Conservation (phyloP, 2,888 invertebrate genomes). For the Lasioglossum vierecki region DNA sequence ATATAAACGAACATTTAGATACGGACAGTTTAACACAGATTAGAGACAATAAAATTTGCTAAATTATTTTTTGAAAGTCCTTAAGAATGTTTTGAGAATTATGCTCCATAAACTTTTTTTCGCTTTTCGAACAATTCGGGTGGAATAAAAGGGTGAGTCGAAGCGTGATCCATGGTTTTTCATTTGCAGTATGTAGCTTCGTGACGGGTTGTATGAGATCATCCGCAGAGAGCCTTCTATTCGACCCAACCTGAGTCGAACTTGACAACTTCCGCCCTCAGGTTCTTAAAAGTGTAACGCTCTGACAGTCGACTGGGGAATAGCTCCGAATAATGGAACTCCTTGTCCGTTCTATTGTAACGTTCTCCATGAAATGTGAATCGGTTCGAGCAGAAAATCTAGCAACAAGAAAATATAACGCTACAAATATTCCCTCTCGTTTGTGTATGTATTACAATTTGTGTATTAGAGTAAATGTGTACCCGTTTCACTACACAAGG, state of each 20-base stretch:
- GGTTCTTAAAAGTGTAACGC: conserved; percentile 40
- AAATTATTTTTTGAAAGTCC: not conserved
- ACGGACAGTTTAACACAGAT: not conserved
- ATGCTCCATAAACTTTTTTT: too few relatives aligned
- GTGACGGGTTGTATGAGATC: conserved; percentile 37
- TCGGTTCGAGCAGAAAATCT: not conserved
- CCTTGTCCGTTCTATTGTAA: conserved; percentile 27
- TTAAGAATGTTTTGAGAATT: too few relatives aligned
- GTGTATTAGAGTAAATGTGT: too few relatives aligned
- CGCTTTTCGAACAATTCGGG: not conserved
- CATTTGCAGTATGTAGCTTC: not conserved
- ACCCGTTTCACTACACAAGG: too few relatives aligned
- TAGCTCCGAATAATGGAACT: conserved; percentile 32
- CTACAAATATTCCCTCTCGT: not conserved
- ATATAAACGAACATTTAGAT: not conserved
- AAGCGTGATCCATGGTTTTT: not conserved
- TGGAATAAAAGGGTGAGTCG: not conserved
- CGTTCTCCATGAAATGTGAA: not conserved
- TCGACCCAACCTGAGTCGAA: conserved; percentile 19
- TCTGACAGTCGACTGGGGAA: conserved; percentile 13
- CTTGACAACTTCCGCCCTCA: conserved; percentile 49
- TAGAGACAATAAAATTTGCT: not conserved
- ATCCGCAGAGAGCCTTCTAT: conserved; percentile 32
- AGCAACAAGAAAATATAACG: not conserved
- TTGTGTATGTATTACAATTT: not conserved